Evolutionary conservation across 2,888 invertebrate species (phyloP).

Genomic region (Tromatobia lineatoria): DNA sequence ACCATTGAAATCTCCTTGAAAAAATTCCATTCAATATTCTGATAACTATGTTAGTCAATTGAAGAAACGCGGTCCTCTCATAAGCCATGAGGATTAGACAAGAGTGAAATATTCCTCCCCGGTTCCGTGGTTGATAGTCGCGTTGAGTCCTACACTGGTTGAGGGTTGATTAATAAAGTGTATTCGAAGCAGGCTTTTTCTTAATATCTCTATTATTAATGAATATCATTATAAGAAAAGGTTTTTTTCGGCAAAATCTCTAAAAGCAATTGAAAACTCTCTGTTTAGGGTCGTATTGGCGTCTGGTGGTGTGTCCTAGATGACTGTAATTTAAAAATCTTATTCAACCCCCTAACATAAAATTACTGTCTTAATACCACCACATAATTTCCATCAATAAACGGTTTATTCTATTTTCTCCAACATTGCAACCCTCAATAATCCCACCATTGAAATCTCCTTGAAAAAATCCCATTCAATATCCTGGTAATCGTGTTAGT

Average conservation of each 20-base stretch:
- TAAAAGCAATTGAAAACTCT: too few species aligned
- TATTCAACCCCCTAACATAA: background rate
- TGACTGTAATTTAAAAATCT: background rate
- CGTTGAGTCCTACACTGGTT: constrained; percentile 1
- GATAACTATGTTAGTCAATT: background rate
- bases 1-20: background rate
- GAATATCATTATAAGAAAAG: too few species aligned
- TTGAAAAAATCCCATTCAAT: background rate
- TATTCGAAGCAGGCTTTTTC: constrained; percentile 30
- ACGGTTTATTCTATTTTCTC: background rate
- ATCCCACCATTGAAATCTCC: background rate
- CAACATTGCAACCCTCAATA: background rate
- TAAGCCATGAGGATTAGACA: constrained; percentile 2
- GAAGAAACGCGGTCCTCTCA: background rate
- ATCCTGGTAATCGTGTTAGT: background rate
- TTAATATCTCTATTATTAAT: too few species aligned
- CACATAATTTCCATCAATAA: background rate
- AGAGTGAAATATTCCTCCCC: constrained; percentile 14
- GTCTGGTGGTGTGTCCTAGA: background rate
- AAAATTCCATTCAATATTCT: background rate
- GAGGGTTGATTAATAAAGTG: constrained; percentile 48
- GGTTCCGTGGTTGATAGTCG: constrained; percentile 1
- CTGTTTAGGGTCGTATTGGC: too few species aligned
- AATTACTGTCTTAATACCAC: background rate
- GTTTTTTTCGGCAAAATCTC: too few species aligned